Conservation (phyloP, 2,797 vertebrate genomes). For the Xiphorhynchus erythropygius region DNA sequence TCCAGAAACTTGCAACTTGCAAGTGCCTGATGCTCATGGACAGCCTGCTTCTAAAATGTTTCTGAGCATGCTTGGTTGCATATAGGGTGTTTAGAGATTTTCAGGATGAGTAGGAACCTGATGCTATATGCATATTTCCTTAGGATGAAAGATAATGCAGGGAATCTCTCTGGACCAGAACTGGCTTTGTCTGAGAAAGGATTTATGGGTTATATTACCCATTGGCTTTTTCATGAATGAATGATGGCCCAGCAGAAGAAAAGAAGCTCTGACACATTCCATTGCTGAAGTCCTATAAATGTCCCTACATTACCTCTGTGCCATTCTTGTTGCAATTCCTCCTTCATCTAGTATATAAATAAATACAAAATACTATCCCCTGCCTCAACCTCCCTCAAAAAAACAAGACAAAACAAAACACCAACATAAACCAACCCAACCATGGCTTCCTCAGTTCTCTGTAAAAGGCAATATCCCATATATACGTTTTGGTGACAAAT, state of each 20-base stretch:
- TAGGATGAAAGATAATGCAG: not conserved
- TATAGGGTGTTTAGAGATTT: not conserved
- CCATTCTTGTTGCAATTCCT: not conserved
- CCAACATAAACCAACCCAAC: rapidly evolving
- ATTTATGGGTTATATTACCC: not conserved
- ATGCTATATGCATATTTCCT: not conserved
- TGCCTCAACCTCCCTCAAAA: not conserved
- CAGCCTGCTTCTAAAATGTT: not conserved
- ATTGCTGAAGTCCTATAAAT: not conserved
- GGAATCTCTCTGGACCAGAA: not conserved
- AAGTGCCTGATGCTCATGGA: too few species aligned
- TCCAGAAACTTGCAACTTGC: not conserved
- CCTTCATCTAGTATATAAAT: not conserved
- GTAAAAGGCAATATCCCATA: not conserved
- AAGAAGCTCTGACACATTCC: not conserved
- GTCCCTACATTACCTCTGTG: not conserved
- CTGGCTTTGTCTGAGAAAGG: not conserved
- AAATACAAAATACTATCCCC: not conserved
- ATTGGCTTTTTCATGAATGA: not conserved
- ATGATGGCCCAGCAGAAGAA: not conserved
- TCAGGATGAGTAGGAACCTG: not conserved
- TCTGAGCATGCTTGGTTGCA: not conserved
- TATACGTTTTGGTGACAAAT: not conserved
- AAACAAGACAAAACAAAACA: not conserved
- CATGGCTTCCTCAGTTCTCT: not conserved